Percentiles rank a stretch among this genome's conserved stretches.
Conservation (phyloP, 2,888 invertebrate genomes). For the Ceriagrion tenellum region DNA sequence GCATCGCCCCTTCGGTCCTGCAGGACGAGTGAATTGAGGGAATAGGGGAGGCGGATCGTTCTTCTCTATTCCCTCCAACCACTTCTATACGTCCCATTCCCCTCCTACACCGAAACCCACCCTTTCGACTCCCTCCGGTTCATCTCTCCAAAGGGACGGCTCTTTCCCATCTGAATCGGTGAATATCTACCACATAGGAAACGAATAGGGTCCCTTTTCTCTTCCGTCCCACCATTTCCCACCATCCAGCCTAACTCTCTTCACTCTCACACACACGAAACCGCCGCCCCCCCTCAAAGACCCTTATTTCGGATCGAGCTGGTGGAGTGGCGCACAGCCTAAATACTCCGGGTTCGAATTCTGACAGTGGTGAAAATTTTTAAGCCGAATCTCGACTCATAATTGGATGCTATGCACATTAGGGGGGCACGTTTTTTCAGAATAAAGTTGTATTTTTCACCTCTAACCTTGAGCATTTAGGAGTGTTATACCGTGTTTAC, state of each 20-base stretch:
- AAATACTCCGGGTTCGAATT: too few species aligned
- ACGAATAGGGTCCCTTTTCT: slow-evolving; percentile 24
- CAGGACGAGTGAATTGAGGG: not conserved
- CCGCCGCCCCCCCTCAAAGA: too few species aligned
- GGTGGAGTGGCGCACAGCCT: not conserved
- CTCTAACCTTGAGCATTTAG: too few species aligned
- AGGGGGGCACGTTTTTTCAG: too few species aligned
- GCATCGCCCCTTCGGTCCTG: not conserved
- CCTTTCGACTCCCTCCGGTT: not conserved
- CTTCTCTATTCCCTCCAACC: not conserved
- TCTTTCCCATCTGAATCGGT: slow-evolving; percentile 42
- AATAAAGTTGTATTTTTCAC: too few species aligned
- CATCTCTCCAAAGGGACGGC: slow-evolving; percentile 16
- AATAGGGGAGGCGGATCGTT: not conserved
- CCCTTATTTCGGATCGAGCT: too few species aligned
- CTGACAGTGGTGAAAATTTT: not conserved
- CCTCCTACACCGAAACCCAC: not conserved
- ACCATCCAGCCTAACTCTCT: not conserved
- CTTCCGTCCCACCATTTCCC: not conserved
- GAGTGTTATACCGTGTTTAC: too few species aligned
- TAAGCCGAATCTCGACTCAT: too few species aligned
- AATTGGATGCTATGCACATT: too few species aligned
- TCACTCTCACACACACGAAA: too few species aligned
- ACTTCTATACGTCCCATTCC: not conserved
- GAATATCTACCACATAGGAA: slow-evolving; percentile 45